A percentile compares a stretch with the other conserved stretches of the same genome.
These are phyloP conservation scores for Microcebus ravelobensis DNA, from an alignment of 2,113 vertebrate species.

Conservation along the genomic window DNA sequence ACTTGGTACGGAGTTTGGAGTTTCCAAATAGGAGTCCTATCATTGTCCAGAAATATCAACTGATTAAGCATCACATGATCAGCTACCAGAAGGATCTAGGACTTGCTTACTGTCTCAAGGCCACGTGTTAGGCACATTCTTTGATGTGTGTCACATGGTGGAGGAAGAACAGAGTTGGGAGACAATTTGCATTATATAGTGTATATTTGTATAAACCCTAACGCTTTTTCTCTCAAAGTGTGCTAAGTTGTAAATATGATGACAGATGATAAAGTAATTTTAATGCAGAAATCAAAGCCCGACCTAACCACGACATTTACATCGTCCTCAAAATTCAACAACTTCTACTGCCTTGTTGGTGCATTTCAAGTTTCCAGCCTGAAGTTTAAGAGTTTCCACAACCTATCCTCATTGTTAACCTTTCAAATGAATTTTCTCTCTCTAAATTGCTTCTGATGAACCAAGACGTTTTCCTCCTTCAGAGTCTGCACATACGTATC, in stretches of 20 bases:
- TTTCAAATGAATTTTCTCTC: not conserved
- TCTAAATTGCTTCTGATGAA: not conserved
- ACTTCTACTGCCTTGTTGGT: not conserved
- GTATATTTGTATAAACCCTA: not conserved
- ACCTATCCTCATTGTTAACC: no score
- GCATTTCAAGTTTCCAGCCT: not conserved
- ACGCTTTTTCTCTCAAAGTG: not conserved
- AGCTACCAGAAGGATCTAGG: not conserved
- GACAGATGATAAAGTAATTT: not conserved
- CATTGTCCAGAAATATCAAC: not conserved
- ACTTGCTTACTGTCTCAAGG: not conserved
- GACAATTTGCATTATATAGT: not conserved
- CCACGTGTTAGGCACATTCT: not conserved
- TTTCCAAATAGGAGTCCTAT: not conserved
- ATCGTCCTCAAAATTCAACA: not conserved
- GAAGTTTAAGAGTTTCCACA: not conserved
- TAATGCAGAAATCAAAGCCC: not conserved
- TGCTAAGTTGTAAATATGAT: not conserved
- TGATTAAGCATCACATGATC: not conserved
- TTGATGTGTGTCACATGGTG: not conserved
- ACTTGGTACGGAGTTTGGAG: not conserved
- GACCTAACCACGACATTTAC: not conserved
- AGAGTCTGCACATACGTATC: not conserved
- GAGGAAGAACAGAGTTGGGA: not conserved
- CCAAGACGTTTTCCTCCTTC: not conserved